Conservation (phyloP, 2,113 vertebrate genomes). For the Embiotoca jacksoni region DNA sequence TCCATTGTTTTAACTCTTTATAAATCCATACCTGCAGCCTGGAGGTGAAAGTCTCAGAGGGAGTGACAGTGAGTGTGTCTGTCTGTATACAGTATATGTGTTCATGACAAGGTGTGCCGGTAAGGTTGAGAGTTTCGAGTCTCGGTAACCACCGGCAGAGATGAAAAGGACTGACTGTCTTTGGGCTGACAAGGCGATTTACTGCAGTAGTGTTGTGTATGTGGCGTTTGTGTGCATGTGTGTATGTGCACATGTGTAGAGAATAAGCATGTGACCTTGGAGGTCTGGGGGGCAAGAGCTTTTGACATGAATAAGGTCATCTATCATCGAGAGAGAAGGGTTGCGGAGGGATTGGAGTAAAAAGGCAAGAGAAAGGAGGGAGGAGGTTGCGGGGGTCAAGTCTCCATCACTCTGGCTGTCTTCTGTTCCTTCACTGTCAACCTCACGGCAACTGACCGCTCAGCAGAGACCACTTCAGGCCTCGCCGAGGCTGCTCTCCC, state of each 20-base stretch:
- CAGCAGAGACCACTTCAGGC: conserved; percentile 48
- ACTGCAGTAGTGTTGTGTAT: conserved; percentile 9
- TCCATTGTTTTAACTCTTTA: conserved; percentile 54
- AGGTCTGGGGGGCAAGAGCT: conserved; percentile 53
- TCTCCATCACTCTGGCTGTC: conserved; percentile 63
- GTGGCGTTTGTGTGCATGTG: conserved; percentile 1
- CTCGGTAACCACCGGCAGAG: conserved; percentile 24
- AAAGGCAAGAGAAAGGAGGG: conserved; percentile 59
- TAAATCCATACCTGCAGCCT: conserved; percentile 72
- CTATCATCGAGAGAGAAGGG: conserved; percentile 67
- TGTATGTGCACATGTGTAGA: conserved; percentile 36
- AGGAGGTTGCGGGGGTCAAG: conserved; percentile 62
- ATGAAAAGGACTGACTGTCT: conserved; percentile 62
- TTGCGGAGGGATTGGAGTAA: conserved; percentile 49
- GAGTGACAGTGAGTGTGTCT: conserved; percentile 46
- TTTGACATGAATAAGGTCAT: conserved; percentile 72
- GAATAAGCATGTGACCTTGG: conserved; percentile 52
- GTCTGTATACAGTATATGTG: conserved; percentile 43
- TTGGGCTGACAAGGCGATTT: conserved; percentile 20
- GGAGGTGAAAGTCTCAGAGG: conserved; percentile 56
- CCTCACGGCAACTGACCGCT: conserved; percentile 60
- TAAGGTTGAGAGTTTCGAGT: conserved; percentile 42
- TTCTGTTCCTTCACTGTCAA: conserved; percentile 62
- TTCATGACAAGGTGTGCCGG: conserved; percentile 46
- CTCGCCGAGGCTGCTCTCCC: conserved; percentile 30